Conservation (phyloP, 2,888 invertebrate species). For the Drosophila suboccidentalis region DNA sequence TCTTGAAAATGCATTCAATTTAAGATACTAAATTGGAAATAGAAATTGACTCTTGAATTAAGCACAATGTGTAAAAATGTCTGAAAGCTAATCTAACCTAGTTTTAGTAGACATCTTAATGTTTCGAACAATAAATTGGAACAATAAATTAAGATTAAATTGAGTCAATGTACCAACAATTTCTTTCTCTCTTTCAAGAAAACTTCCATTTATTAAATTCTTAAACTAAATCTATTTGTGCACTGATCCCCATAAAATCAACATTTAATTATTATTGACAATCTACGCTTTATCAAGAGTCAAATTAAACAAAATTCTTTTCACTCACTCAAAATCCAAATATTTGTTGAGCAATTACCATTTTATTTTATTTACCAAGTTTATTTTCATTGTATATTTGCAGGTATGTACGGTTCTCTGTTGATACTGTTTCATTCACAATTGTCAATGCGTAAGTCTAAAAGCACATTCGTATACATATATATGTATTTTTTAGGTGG, state of each 20-base stretch:
- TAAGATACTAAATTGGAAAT: no score
- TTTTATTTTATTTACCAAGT: conserved; percentile 66
- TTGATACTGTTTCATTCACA: conserved; percentile 41
- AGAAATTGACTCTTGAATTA: no score
- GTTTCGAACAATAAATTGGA: background rate
- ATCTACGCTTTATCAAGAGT: conserved; percentile 6
- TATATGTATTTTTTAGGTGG: background rate
- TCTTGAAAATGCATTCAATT: no score
- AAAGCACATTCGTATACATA: conserved; percentile 29
- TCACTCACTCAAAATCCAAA: conserved; percentile 31
- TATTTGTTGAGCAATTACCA: conserved; percentile 55
- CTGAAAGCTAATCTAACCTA: no score
- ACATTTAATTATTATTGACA: conserved; percentile 10
- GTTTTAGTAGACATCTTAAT: background rate
- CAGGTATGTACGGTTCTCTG: conserved; percentile 61
- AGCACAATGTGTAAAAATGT: no score
- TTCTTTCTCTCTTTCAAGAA: no score
- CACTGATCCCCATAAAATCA: background rate
- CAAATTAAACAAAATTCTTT: conserved; percentile 31
- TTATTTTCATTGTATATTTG: conserved; percentile 50
- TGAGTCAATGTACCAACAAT: background rate
- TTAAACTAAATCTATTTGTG: background rate
- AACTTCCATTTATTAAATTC: background rate
- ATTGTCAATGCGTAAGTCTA: conserved; percentile 55
- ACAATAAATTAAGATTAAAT: background rate